Percentiles rank a stretch among this genome's conserved stretches.
These are phyloP conservation scores for Potamilus streckersoni DNA, from an alignment of 1,140 invertebrate genomes.

Conservation along the genomic window DNA sequence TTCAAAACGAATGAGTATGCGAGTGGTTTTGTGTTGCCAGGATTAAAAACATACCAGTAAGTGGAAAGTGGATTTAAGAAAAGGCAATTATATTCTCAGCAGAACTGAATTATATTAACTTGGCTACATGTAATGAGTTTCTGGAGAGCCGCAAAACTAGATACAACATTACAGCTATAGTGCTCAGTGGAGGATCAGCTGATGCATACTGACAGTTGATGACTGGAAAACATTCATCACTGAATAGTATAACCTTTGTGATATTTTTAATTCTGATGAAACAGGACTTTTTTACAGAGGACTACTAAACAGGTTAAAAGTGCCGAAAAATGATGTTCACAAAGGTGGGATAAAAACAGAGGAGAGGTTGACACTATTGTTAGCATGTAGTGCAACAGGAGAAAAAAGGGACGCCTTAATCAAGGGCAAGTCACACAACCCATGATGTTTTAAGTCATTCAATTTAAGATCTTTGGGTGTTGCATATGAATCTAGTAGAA, in stretches of 20 bases:
- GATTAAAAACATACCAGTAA: too few species aligned
- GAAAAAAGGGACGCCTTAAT: constrained; percentile 44
- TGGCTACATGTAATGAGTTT: constrained; percentile 61
- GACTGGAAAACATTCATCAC: too few species aligned
- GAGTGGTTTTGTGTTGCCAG: too few species aligned
- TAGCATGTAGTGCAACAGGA: constrained; percentile 28
- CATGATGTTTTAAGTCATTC: constrained; percentile 43
- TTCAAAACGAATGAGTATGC: too few species aligned
- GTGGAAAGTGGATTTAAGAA: constrained; percentile 14
- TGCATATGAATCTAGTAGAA: constrained; percentile 31
- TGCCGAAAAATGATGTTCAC: constrained; percentile 19
- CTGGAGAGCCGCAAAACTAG: constrained; percentile 45
- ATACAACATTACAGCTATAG: constrained; percentile 3
- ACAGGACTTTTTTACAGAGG: neutral
- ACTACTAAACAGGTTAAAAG: constrained; percentile 31
- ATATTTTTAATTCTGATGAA: too few species aligned
- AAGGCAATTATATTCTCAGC: constrained; percentile 25
- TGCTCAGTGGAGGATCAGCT: too few species aligned
- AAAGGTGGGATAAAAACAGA: constrained; percentile 29
- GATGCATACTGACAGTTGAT: too few species aligned
- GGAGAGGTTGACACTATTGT: constrained; percentile 38
- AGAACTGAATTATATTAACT: constrained; percentile 48
- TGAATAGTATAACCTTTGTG: too few species aligned
- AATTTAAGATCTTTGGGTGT: constrained; percentile 29
- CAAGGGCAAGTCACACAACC: constrained; percentile 37